Conservation (phyloP, 2,113 vertebrate genomes). For the Albula glossodonta region DNA sequence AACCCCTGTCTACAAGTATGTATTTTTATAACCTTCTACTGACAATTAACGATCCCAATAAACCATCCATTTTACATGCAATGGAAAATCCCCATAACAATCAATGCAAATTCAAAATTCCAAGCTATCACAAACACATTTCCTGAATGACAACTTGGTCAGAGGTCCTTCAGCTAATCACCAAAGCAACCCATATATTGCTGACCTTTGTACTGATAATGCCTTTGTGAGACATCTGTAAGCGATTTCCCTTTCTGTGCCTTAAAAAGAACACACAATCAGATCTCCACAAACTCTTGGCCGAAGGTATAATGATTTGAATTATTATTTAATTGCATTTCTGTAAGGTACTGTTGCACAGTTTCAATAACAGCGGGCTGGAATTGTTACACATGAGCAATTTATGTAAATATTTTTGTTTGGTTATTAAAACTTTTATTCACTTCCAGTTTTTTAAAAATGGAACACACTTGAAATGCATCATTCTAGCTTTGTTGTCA, state of each 20-base stretch:
- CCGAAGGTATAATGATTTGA: conserved; percentile 60
- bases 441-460: neutral
- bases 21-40: neutral
- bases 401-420: conserved; percentile 18
- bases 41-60: neutral
- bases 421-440: neutral
- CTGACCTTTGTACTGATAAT: conserved; percentile 58
- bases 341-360: conserved; percentile 8
- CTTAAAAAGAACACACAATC: conserved; percentile 54
- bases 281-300: conserved; percentile 46
- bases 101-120: neutral
- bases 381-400: neutral
- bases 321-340: conserved; percentile 43
- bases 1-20: too few relatives aligned
- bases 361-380: neutral
- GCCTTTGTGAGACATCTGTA: conserved; percentile 65
- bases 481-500: neutral
- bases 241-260: conserved; percentile 52
- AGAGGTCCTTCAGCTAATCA: neutral
- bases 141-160: neutral
- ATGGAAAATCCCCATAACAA: neutral
- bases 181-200: too few relatives aligned
- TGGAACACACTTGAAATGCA: neutral
- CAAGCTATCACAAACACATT: neutral
- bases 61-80: neutral